Conservation (phyloP, 2,888 invertebrate genomes). For the Dryobota labecula region DNA sequence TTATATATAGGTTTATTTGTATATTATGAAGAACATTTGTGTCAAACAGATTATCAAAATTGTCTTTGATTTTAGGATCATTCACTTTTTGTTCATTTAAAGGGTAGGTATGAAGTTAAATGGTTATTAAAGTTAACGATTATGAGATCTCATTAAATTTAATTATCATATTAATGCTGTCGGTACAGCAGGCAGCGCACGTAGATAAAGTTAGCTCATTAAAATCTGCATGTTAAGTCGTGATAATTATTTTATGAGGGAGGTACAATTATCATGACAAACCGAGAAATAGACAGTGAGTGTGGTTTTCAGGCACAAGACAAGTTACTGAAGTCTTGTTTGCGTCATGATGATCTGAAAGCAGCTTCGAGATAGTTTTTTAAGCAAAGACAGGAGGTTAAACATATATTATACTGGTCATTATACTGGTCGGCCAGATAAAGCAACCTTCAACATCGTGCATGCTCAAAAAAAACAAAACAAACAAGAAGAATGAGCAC, state of each 20-base stretch:
- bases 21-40: slow-evolving; percentile 30
- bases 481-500: not conserved
- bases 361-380: not conserved
- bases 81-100: slow-evolving; percentile 6
- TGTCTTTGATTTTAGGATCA: slow-evolving; percentile 33
- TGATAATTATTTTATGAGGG: slow-evolving; percentile 15
- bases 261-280: not conserved
- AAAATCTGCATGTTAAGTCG: slow-evolving; percentile 17
- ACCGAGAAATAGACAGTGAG: not conserved
- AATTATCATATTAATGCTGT: slow-evolving; percentile 18
- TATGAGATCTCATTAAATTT: slow-evolving; percentile 9
- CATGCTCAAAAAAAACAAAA: no score
- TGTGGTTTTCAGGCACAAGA: not conserved
- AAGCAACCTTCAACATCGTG: not conserved
- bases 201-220: slow-evolving; percentile 28
- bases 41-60: slow-evolving; percentile 37
- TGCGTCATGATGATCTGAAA: not conserved
- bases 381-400: not conserved
- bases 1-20: slow-evolving; percentile 44
- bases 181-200: not conserved
- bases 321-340: no score
- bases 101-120: not conserved
- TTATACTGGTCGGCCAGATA: not conserved
- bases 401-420: not conserved
- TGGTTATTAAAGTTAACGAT: not conserved